Conservation (phyloP, 2,888 invertebrate genomes). For the Phasia obesa region DNA sequence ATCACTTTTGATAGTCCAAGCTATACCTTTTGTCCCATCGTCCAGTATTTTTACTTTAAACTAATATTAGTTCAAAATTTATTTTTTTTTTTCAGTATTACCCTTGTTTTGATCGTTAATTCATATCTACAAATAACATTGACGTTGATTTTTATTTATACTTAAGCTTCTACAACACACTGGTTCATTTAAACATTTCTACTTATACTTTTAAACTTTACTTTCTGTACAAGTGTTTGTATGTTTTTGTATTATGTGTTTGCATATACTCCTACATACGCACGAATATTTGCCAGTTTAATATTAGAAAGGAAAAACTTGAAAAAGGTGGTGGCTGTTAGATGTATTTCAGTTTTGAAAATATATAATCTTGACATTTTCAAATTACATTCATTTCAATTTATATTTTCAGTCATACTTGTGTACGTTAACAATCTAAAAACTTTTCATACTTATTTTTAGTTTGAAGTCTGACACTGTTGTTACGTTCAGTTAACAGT, state of each 20-base stretch:
- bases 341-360: slow-evolving; percentile 8
- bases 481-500: slow-evolving; percentile 45
- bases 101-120: too few species aligned
- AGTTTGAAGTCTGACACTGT: slow-evolving; percentile 6
- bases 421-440: background rate
- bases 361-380: slow-evolving; percentile 36
- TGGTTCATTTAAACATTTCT: slow-evolving; percentile 8
- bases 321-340: slow-evolving; percentile 64
- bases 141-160: slow-evolving; percentile 30
- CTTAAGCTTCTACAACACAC: background rate
- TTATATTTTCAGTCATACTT: background rate
- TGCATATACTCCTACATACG: background rate
- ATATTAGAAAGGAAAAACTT: slow-evolving; percentile 50
- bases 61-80: background rate
- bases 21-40: slow-evolving; percentile 1
- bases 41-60: slow-evolving; percentile 14
- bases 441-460: background rate
- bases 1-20: too few species aligned
- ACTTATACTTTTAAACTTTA: background rate
- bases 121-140: slow-evolving; percentile 34
- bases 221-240: background rate
- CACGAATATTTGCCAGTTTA: background rate
- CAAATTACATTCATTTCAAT: slow-evolving; percentile 36
- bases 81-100: background rate
- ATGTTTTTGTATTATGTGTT: background rate